Evolutionary conservation across 1,140 invertebrate species (phyloP).

Genomic region (Penaeus vannamei): DNA sequence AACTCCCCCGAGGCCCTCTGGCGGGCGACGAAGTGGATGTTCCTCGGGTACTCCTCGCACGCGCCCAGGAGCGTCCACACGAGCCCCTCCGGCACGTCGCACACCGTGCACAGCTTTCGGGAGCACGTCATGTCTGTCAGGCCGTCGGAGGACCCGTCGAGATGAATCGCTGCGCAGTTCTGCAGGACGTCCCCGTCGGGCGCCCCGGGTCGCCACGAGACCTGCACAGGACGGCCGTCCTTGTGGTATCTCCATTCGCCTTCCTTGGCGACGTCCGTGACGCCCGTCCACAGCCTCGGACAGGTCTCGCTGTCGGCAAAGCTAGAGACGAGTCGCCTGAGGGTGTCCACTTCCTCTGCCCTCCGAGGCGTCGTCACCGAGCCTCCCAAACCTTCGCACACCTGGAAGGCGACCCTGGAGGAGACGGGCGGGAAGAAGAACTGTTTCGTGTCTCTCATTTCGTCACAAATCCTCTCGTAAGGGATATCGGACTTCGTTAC

Average conservation of each 20-base stretch:
- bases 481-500: slow-evolving; percentile 38
- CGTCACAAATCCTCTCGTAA: slow-evolving; percentile 47
- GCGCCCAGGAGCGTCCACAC: slow-evolving; percentile 61
- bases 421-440: slow-evolving; percentile 55
- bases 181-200: slow-evolving; percentile 57
- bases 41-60: slow-evolving; percentile 59
- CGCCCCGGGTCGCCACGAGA: slow-evolving; percentile 52
- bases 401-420: slow-evolving; percentile 42
- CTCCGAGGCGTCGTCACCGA: slow-evolving; percentile 53
- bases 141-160: slow-evolving; percentile 26
- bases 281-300: slow-evolving; percentile 56
- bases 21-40: slow-evolving; percentile 59
- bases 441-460: slow-evolving; percentile 49
- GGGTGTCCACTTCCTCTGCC: slow-evolving; percentile 14
- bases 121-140: slow-evolving; percentile 44
- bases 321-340: slow-evolving; percentile 31
- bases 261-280: slow-evolving; percentile 58
- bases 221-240: slow-evolving; percentile 32
- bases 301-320: slow-evolving; percentile 17
- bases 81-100: slow-evolving; percentile 47
- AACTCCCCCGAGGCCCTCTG: slow-evolving; percentile 43
- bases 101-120: slow-evolving; percentile 48
- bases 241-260: slow-evolving; percentile 56
- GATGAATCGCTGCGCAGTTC: slow-evolving; percentile 59
- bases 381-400: slow-evolving; percentile 63